Base-by-base conservation (phyloP, 37 sponge, comb jelly and placozoan species). In the Agelas oroides region DNA sequence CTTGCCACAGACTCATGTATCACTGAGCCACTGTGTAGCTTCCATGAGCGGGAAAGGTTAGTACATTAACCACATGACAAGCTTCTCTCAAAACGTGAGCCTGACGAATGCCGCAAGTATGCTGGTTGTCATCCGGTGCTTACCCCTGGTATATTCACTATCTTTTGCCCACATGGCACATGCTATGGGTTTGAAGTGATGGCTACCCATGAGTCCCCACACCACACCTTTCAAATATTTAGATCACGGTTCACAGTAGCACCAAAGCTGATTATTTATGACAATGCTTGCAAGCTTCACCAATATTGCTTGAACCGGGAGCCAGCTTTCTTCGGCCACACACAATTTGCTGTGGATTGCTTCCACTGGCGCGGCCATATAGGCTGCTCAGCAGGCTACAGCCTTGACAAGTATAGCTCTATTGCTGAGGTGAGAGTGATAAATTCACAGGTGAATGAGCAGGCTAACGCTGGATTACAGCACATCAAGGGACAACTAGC, bases 121-220 rank as follows among this genome's bases (percentile, higher is more conserved):
- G 25, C 65, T 19, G 6, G 21, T 40, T 28, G 78, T 12, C 86
- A 85, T 55, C 86, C 86, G 1, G 34, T 71, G 0, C 78, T 85
- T 14, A 40, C 74, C 16, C 86, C 86, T 21, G 86, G 78, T 19
- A 77, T 85, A 5, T 85, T 85, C 53, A 85, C 78, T 15, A 36
- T 85, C 15, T 85, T 55, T 53, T 85, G 86, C 61, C 77, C 70
- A 12, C 86, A 85, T 56, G 86, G 86, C 30, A 46, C 76, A 27
- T 85, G 86, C 46, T 85, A 85, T 69, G 86, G 86, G 5, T 85
- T 85, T 75, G 25, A 85, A 77, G 86, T 68, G 15, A 85, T 77
- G 78, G 16, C 24, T 33, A 31, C 12, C 59, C 23, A 31, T 69
- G 86, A 85, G 37, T 85, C 86, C 24, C 86, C 86, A 5, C 67